Conservation (phyloP, 1,140 invertebrate species). For the Drosophila lacertosa region DNA sequence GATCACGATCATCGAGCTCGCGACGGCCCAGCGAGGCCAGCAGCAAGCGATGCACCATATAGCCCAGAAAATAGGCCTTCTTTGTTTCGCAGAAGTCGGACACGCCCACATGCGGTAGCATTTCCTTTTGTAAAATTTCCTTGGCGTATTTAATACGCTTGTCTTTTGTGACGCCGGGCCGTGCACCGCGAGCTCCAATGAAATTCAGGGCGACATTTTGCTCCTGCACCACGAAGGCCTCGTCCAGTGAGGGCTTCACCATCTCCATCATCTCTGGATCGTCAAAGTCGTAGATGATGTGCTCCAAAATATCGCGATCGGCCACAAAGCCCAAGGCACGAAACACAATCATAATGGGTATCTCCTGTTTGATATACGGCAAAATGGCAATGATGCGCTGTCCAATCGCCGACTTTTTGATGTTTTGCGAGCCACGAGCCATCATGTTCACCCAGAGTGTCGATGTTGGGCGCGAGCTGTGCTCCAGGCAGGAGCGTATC, state of each 20-base stretch:
- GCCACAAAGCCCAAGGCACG: slow-evolving; percentile 98
- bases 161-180: slow-evolving; percentile 98
- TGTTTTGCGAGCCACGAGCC: slow-evolving; percentile 96
- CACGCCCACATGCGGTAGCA: slow-evolving; percentile 99
- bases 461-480: slow-evolving; percentile 96
- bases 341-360: slow-evolving; percentile 99
- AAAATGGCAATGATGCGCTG: slow-evolving; percentile 98
- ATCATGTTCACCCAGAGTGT: slow-evolving; percentile 99
- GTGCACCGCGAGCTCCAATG: slow-evolving; percentile 97
- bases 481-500: slow-evolving; percentile 97
- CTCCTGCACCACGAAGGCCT: slow-evolving; percentile 99
- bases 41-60: slow-evolving; percentile 98
- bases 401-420: slow-evolving; percentile 98
- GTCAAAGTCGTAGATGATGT: slow-evolving; percentile 99
- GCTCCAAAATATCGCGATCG: slow-evolving; percentile 98
- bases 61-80: slow-evolving; percentile 98
- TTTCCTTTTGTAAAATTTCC: slow-evolving; percentile 99
- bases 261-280: slow-evolving; percentile 99
- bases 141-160: slow-evolving; percentile 99
- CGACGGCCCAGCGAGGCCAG: slow-evolving; percentile 96
- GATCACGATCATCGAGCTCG: slow-evolving; percentile 99
- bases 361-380: slow-evolving; percentile 99
- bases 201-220: slow-evolving; percentile 99
- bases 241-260: slow-evolving; percentile 99
- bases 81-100: slow-evolving; percentile 99